Evolutionary conservation across 1,140 invertebrate species (phyloP), one percentile per base, ranked within the genome.

Genomic region (Panagrolaimus sp.): DNA sequence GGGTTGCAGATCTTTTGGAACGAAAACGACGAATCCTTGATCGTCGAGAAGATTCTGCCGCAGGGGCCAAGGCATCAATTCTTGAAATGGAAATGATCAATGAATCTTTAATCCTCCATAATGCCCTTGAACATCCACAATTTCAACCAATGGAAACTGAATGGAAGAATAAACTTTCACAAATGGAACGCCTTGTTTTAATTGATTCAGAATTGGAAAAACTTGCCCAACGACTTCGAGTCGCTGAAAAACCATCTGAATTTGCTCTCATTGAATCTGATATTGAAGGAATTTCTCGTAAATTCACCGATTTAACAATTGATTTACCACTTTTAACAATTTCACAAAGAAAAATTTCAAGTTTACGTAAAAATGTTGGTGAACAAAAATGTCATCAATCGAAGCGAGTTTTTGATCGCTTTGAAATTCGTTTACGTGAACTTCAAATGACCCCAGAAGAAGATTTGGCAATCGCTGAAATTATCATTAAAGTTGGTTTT

Each of bases 1-100:
- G 72, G 15, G 21, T 75, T 14, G 47, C 43, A 10, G 70, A 76
- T 43, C 63, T 75, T 17, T 45, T 76, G 21, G 38, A 75, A 38
- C 38, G 74, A 43, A 79, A 76, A 55, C 52, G 28, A 7, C 32
- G 47, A 15, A 64, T 76, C 24, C 32, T 74, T 28, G 66, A 38
- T 43, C 63, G 74, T 14, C 46, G 26, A 21, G 69, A 76, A 46
- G 65, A 73, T 32, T 78, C 73, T 8, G 74, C 76, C 12, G 46
- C 78, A 32, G 65, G 62, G 38, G 74, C 76, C 1, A 62, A 65
- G 1, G 71, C 63, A 17, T 75, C 74, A 58, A 77, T 76, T 17
- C 47, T 32, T 38, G 74, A 76, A 64, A 78, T 76, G 72, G 63
- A 71, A 62, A 71, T 73, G 62, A 74, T 73, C 58, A 73, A 65